Evolutionary conservation across 1,140 invertebrate genomes (phyloP), one percentile per base, ranked within the genome.

Genomic region (Venturia canescens): DNA sequence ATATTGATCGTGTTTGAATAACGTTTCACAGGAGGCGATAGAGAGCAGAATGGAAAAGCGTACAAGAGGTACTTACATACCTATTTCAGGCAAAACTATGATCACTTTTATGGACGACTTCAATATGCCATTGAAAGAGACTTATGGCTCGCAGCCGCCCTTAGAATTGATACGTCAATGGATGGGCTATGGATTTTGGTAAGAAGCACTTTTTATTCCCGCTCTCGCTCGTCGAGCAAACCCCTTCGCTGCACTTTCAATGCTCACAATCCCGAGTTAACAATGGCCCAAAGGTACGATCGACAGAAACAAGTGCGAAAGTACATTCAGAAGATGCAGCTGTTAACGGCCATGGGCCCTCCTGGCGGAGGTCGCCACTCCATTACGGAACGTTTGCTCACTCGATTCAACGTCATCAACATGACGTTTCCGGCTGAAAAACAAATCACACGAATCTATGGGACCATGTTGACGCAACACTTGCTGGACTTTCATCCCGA

Each of bases 61-160:
- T 63, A 97, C 96, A 0, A 98, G 97, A 89, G 95, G 95, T 4
- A 93, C 96, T 71, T 97, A 95, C 89, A 94, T 96, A 0, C 97
- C 97, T 0, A 89, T 94, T 26, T 95, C 94, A 83, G 95, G 93
- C 44, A 97, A 97, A 92, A 95, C 92, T 83, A 94, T 98, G 92
- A 93, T 98, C 67, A 94, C 94, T 1, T 97, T 97, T 88, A 94
- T 98, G 93, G 97, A 98, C 89, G 96, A 98, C 88, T 95, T 98
- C 83, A 98, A 98, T 89, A 97, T 97, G 96, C 97, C 97, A 0
- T 95, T 94, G n/a, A 96, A 96, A 83, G 97, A 98, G 83, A 94
- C 93, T 9, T 98, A 96, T 88, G 97, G 96, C 0, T 96, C 96
- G 0, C 97, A 97, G 87, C 96, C 97, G 16, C 96, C 97, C 3